These are phyloP conservation scores for Trichopria drosophilae DNA, from an alignment of 2,888 invertebrate species.

Conservation along the genomic window DNA sequence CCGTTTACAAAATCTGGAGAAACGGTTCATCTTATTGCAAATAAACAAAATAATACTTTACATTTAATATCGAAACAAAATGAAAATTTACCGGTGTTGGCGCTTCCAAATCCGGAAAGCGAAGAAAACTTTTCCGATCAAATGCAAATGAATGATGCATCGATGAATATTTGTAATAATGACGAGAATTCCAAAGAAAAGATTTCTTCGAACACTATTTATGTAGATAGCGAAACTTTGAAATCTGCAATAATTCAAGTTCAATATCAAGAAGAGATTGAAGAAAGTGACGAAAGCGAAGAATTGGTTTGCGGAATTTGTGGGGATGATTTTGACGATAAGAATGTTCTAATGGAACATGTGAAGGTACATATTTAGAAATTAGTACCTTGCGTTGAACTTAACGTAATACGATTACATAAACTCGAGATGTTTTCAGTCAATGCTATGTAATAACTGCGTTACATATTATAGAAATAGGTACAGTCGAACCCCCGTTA, in stretches of 20 bases:
- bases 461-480: no score
- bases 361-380: constrained; percentile 56
- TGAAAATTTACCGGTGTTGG: constrained; percentile 46
- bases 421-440: no score
- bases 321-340: constrained; percentile 53
- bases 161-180: constrained; percentile 34
- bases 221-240: constrained; percentile 9
- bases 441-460: no score
- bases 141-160: constrained; percentile 39
- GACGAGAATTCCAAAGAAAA: constrained; percentile 4
- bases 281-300: constrained; percentile 45
- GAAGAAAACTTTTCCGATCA: constrained; percentile 49
- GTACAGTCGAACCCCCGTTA: no score
- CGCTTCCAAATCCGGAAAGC: constrained; percentile 48
- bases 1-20: constrained; percentile 39
- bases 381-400: no score
- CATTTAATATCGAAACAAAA: constrained; percentile 52
- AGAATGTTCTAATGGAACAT: constrained; percentile 54
- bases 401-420: no score
- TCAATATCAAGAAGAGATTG: constrained; percentile 22
- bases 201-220: constrained; percentile 6
- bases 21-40: constrained; percentile 33
- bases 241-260: constrained; percentile 4
- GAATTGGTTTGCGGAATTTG: constrained; percentile 55
- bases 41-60: constrained; percentile 44